These are phyloP conservation scores for Anarrhichthys ocellatus DNA, from an alignment of 2,113 vertebrate species.

Conservation along the genomic window DNA sequence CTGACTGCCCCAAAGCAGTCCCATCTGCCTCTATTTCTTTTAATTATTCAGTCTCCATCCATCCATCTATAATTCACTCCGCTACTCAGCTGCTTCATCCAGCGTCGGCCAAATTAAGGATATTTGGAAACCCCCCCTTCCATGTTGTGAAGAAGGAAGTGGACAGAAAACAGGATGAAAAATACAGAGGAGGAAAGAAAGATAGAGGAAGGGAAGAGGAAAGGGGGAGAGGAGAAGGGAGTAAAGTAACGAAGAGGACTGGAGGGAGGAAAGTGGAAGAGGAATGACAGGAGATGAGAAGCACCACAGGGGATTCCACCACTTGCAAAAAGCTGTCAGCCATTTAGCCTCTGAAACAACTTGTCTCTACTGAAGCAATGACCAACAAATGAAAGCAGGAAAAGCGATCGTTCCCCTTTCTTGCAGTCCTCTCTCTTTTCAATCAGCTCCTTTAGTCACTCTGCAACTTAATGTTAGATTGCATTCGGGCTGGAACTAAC, in stretches of 20 bases:
- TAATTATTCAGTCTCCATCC: constrained; percentile 64
- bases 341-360: constrained; percentile 54
- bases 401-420: not conserved
- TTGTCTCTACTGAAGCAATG: constrained; percentile 36
- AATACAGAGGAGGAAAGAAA: not conserved
- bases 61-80: constrained; percentile 63
- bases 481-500: not conserved
- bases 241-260: constrained; percentile 1
- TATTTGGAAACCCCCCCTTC: constrained; percentile 21
- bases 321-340: constrained; percentile 30
- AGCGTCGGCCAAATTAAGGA: constrained; percentile 31
- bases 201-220: too few relatives aligned
- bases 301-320: constrained; percentile 25
- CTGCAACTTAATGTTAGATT: not conserved
- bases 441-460: not conserved
- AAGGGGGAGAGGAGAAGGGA: not conserved
- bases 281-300: constrained; percentile 31
- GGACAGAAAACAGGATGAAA: not conserved
- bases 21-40: constrained; percentile 52
- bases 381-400: constrained; percentile 16
- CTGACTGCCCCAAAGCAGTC: constrained; percentile 51
- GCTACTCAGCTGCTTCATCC: constrained; percentile 12
- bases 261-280: not conserved
- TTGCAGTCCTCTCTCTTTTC: not conserved
- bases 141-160: constrained; percentile 13